Evolutionary conservation across 2,113 vertebrate species (phyloP), one percentile per base, ranked within the genome.

Genomic region (Neotoma lepida): DNA sequence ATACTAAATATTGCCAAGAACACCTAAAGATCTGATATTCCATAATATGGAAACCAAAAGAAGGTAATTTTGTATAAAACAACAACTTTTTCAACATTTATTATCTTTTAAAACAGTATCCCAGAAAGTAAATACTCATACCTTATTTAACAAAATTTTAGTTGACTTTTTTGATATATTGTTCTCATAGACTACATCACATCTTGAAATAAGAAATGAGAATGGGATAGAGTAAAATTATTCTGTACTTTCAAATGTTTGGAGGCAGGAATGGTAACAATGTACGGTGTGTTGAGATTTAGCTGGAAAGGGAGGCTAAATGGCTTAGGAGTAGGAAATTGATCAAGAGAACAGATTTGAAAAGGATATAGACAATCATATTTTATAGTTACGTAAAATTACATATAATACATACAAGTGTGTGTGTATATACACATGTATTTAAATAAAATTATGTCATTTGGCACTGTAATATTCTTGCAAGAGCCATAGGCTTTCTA

Each of bases 21-120:
- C n/a, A 86, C 39, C 61, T 77, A 82, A 89, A 95, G 3, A 22
- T 76, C 26, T 91, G 28, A 56, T 22, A 66, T 54, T 1, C 5
- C 44, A 76, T 24, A 66, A 35, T 66, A 81, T 20, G 64, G 39
- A 64, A 9, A 81, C 18, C 3, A 78, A 90, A 64, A 9, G 20
- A 58, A 74, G 17, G 71, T 66, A 46, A 20, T 71, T 88, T 94
- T 91, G 58, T 46, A 56, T 64, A 81, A 81, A 92, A 33, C 12
- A 64, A 46, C 22, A 70, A 44, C 14, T 61, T 92, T 92, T 95
- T 93, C 41, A 95, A 78, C 9, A 85, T 26, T 82, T 85, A 58
- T 6, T 86, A n/a, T 30, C 64, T 56, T 92, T 96, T 12, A 70
- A 26, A n/a, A 78, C 8, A 80, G 6, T 68, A 4, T 84, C 14